Percentiles rank a stretch among this genome's conserved stretches.
Evolutionary conservation across 2,888 invertebrate genomes (phyloP).

Genomic region (Polydesmus complanatus): DNA sequence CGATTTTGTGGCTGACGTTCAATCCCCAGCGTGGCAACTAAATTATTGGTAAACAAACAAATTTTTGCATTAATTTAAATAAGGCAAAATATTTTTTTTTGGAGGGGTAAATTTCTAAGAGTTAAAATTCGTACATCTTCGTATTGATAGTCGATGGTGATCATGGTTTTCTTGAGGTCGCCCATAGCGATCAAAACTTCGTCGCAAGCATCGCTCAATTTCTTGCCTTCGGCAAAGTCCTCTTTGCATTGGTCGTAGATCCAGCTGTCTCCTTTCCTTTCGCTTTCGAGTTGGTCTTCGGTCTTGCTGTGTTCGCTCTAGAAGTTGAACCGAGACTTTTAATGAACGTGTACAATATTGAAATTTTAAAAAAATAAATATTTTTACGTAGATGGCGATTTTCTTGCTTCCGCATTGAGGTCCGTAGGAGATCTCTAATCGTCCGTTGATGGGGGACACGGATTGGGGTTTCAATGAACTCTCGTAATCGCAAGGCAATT

Average conservation of each 20-base stretch:
- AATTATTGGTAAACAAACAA: no score
- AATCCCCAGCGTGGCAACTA: conserved; percentile 11
- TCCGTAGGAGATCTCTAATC: background rate
- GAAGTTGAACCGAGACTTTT: background rate
- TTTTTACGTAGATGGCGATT: background rate
- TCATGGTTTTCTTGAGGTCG: background rate
- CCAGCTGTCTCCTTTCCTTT: background rate
- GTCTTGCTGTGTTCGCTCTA: no score
- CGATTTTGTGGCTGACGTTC: conserved; percentile 14
- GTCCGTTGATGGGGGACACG: background rate
- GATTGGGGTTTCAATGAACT: background rate
- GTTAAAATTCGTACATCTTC: background rate
- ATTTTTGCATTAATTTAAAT: no score
- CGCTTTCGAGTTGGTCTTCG: background rate
- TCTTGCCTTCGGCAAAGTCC: background rate
- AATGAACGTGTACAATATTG: background rate
- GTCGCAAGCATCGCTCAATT: background rate
- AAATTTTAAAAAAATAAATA: background rate
- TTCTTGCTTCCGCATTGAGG: background rate
- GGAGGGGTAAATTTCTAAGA: background rate
- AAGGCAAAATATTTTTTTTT: background rate
- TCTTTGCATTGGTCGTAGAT: background rate
- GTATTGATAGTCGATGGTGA: background rate
- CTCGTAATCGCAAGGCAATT: conserved; percentile 1
- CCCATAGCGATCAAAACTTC: background rate